These are phyloP conservation scores for Dolomedes plantarius DNA, from an alignment of 2,888 invertebrate species.

Conservation along the genomic window DNA sequence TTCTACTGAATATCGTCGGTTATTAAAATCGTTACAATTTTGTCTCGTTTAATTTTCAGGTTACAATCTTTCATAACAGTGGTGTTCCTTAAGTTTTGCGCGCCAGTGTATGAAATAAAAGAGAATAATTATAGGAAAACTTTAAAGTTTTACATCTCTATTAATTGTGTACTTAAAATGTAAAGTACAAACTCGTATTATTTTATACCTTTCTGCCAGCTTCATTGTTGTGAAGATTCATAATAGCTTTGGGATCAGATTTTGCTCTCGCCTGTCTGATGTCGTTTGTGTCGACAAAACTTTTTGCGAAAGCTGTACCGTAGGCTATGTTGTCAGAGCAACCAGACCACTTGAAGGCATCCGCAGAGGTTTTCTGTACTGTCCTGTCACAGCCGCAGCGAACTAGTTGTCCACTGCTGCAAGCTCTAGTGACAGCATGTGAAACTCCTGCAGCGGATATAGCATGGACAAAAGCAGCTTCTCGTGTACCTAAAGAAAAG, in stretches of 20 bases:
- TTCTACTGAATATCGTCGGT: too few species aligned
- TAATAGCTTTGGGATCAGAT: constrained; percentile 75
- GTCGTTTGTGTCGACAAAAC: constrained; percentile 76
- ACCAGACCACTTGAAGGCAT: constrained; percentile 77
- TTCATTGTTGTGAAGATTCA: constrained; percentile 78
- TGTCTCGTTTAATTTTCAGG: too few species aligned
- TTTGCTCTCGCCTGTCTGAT: constrained; percentile 72
- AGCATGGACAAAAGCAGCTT: constrained; percentile 73
- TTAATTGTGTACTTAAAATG: too few species aligned
- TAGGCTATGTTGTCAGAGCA: constrained; percentile 77
- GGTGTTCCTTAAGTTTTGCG: too few species aligned
- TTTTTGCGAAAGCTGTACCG: constrained; percentile 76
- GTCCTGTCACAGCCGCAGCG: constrained; percentile 78
- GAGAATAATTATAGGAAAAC: too few species aligned
- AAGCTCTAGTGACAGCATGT: constrained; percentile 76
- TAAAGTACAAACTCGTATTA: too few species aligned
- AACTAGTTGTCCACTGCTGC: constrained; percentile 75
- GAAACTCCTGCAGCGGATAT: constrained; percentile 74
- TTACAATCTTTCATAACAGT: too few species aligned
- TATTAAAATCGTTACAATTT: too few species aligned
- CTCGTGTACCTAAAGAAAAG: constrained; percentile 72
- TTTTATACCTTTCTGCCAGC: constrained; percentile 77
- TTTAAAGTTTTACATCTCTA: too few species aligned
- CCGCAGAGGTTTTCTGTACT: constrained; percentile 74
- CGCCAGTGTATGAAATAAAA: too few species aligned